phyloP scores from a whole-genome alignment of 1,140 invertebrate species.

The Trichonephila clavipes region DNA sequence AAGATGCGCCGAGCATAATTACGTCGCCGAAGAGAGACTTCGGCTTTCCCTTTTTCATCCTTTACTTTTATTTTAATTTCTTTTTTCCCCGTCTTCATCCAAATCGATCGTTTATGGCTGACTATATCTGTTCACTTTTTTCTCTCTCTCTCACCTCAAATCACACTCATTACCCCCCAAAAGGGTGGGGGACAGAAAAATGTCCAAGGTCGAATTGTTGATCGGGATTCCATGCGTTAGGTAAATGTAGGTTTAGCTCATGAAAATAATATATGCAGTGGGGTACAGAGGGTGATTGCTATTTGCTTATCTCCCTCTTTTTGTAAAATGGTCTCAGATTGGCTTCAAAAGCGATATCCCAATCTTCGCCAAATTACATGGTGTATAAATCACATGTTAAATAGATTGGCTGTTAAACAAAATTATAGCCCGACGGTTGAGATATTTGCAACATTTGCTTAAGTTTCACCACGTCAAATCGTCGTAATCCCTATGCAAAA shows the following conservation, averaged over 20 bases:
- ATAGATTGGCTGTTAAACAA: background rate
- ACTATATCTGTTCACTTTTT: background rate
- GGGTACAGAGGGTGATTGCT: background rate
- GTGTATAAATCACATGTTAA: constrained; percentile 13
- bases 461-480: background rate
- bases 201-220: background rate
- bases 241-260: background rate
- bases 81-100: background rate
- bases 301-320: background rate
- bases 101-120: constrained; percentile 28
- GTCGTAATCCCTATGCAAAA: background rate
- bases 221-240: background rate
- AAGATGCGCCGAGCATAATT: constrained; percentile 42
- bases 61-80: background rate
- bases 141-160: constrained; percentile 12
- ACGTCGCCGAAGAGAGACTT: background rate
- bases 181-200: background rate
- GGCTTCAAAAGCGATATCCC: background rate
- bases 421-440: background rate
- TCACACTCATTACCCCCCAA: constrained; percentile 31
- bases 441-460: background rate
- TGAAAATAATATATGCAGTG: constrained; percentile 9
- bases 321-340: background rate
- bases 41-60: background rate
- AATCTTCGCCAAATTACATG: constrained; percentile 12